Conservation (phyloP, 2,888 invertebrate species). For the Noctua pronuba region DNA sequence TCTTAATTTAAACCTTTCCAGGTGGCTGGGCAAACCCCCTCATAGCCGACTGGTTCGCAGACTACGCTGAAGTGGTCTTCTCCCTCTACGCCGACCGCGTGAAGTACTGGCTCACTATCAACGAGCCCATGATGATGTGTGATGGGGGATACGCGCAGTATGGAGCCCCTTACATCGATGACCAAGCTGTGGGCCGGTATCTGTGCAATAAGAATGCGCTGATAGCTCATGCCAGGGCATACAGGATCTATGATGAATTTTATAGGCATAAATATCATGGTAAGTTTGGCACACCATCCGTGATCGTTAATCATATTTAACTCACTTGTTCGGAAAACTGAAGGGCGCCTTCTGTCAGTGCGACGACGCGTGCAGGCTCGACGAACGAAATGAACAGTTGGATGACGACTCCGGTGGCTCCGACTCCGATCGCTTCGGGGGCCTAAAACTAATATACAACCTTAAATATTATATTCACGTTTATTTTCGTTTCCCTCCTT, state of each 20-base stretch:
- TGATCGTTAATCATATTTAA: no score
- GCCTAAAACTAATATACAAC: no score
- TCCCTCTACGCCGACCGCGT: conserved; percentile 90
- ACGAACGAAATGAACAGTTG: no score
- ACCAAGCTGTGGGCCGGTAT: conserved; percentile 39
- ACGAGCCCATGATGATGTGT: conserved; percentile 89
- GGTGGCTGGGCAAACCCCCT: conserved; percentile 92
- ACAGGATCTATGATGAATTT: conserved; percentile 89
- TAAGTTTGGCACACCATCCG: conserved; percentile 41
- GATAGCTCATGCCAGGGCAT: conserved; percentile 91
- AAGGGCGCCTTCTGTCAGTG: no score
- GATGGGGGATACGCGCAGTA: conserved; percentile 38
- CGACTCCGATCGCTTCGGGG: no score
- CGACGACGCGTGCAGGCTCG: no score
- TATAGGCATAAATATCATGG: conserved; percentile 87
- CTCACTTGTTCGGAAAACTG: no score
- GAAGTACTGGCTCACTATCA: conserved; percentile 92
- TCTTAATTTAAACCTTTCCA: conserved; percentile 35
- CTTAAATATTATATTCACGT: no score
- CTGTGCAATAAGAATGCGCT: conserved; percentile 89
- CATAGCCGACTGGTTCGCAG: conserved; percentile 90
- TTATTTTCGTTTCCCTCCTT: no score
- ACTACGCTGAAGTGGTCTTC: conserved; percentile 89
- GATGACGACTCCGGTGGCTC: no score
- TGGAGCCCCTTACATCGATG: conserved; percentile 54